These are phyloP conservation scores for Cataglyphis hispanica DNA, from an alignment of 1,140 invertebrate genomes.

Conservation along the genomic window DNA sequence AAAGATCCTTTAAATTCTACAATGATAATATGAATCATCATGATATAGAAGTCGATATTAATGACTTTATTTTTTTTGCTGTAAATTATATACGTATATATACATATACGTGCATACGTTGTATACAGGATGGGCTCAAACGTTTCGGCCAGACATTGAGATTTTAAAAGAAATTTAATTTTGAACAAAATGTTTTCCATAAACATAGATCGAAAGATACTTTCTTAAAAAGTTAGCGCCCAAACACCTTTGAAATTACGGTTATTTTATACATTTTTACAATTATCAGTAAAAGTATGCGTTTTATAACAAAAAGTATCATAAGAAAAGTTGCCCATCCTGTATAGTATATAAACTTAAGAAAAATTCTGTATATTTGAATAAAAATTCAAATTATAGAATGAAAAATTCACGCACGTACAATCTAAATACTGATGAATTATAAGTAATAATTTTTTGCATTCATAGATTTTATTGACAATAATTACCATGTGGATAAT, in stretches of 20 bases:
- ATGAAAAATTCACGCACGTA: not conserved
- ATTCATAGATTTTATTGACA: slow-evolving; percentile 91
- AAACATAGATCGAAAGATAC: too few species aligned
- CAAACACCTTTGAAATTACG: too few species aligned
- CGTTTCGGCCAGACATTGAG: too few species aligned
- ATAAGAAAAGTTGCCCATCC: too few species aligned
- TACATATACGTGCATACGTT: too few species aligned
- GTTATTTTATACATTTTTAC: too few species aligned
- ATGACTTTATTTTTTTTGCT: not conserved
- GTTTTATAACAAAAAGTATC: too few species aligned
- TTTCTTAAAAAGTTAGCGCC: too few species aligned
- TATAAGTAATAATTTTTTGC: not conserved
- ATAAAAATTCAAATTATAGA: not conserved
- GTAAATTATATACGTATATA: not conserved
- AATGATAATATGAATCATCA: not conserved
- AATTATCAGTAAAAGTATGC: too few species aligned
- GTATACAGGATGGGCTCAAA: too few species aligned
- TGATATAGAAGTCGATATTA: not conserved
- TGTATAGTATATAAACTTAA: not conserved
- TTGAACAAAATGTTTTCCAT: too few species aligned
- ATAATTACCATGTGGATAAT: slow-evolving; percentile 93
- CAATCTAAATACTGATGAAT: not conserved
- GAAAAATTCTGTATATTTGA: not conserved
- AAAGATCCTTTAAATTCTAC: not conserved
- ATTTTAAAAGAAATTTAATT: too few species aligned